A percentile compares a stretch with the other conserved stretches of the same genome.
Evolutionary conservation across 2,113 vertebrate species (phyloP).

Genomic region (Synchiropus splendidus): DNA sequence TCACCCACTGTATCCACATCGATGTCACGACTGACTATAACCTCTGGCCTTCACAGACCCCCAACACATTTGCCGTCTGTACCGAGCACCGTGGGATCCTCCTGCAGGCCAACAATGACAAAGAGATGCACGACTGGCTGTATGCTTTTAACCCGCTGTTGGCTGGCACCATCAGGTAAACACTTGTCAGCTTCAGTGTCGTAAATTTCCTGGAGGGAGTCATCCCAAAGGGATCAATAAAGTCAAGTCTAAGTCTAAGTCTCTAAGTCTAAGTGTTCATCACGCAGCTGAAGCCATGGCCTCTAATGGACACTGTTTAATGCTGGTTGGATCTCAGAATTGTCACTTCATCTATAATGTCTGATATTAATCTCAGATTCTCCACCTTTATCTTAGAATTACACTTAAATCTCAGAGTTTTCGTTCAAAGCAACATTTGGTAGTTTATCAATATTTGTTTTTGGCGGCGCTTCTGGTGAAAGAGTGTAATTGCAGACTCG

Average conservation of each 20-base stretch:
- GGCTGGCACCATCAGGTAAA: constrained; percentile 93
- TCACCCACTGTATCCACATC: not conserved
- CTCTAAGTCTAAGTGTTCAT: too few relatives aligned
- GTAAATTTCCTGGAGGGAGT: too few relatives aligned
- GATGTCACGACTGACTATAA: not conserved
- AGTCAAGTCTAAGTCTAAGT: too few relatives aligned
- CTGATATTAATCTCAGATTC: too few relatives aligned
- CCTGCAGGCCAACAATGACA: constrained; percentile 90
- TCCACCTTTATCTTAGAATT: not conserved
- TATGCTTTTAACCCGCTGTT: constrained; percentile 95
- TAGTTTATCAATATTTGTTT: too few relatives aligned
- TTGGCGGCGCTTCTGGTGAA: too few relatives aligned
- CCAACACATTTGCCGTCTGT: constrained; percentile 92
- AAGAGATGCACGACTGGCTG: constrained; percentile 98
- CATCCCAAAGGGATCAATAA: too few relatives aligned
- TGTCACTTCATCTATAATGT: too few relatives aligned
- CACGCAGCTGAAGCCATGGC: too few relatives aligned
- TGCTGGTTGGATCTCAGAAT: too few relatives aligned
- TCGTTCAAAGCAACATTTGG: not conserved
- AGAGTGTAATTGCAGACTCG: too few relatives aligned
- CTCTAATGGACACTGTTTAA: too few relatives aligned
- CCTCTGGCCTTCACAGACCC: constrained; percentile 69
- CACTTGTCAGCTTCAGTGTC: not conserved
- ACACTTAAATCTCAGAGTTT: not conserved
- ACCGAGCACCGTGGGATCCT: constrained; percentile 93